A percentile compares a stretch with the other conserved stretches of the same genome.
Conservation (phyloP, 2,113 vertebrate species). For the Onychostruthus taczanowskii region DNA sequence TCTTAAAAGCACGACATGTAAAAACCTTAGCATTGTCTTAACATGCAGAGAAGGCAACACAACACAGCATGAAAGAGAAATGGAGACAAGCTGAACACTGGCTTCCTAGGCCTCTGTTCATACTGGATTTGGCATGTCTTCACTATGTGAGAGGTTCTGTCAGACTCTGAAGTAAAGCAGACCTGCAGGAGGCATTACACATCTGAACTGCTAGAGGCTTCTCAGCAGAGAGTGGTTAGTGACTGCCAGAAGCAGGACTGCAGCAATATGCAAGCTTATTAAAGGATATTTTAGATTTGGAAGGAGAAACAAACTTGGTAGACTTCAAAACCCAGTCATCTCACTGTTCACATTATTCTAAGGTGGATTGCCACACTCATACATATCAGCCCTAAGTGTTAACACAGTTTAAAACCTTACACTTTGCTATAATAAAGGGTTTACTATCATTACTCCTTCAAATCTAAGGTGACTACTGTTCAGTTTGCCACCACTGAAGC, state of each 20-base stretch:
- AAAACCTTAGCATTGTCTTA: not conserved
- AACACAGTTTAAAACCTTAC: not conserved
- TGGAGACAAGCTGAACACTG: not conserved
- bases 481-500: not conserved
- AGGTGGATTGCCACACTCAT: not conserved
- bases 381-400: not conserved
- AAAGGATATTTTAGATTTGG: not conserved
- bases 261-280: not conserved
- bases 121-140: not conserved
- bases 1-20: not conserved
- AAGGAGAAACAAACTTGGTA: not conserved
- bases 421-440: not conserved
- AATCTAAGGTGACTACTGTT: not conserved
- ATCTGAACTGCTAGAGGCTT: not conserved
- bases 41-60: not conserved
- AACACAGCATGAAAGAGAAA: not conserved
- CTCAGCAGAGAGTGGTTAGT: not conserved
- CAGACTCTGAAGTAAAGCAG: not conserved
- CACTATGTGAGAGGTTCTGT: not conserved
- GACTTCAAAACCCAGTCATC: not conserved
- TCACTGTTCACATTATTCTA: not conserved
- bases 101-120: not conserved
- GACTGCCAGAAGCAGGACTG: not conserved
- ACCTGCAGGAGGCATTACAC: not conserved
- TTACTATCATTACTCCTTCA: not conserved